phyloP scores from a whole-genome alignment of 2,888 invertebrate species.

The Cephus rjabovi region DNA sequence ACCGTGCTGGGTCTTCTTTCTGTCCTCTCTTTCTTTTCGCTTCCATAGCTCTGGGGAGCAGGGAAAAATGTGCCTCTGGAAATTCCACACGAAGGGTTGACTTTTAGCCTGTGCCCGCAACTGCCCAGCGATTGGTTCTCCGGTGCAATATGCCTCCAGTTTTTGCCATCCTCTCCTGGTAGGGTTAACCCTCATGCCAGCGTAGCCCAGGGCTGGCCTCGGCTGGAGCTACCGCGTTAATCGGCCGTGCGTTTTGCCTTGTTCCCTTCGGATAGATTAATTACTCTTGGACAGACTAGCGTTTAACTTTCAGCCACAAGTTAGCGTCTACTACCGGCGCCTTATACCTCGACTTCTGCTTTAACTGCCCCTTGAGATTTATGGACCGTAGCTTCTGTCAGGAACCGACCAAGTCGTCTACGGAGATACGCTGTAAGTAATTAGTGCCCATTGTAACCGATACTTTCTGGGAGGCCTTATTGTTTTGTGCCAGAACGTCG shows the following conservation, averaged over 20 bases:
- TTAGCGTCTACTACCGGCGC: slow-evolving; percentile 15
- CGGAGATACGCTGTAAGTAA: slow-evolving; percentile 33
- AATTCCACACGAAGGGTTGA: too few species aligned
- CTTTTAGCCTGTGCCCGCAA: too few species aligned
- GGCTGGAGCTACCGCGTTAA: slow-evolving; percentile 9
- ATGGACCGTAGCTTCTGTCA: slow-evolving; percentile 30
- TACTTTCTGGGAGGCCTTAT: neutral
- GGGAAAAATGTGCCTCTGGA: too few species aligned
- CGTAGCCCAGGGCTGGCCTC: neutral
- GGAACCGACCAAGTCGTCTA: slow-evolving; percentile 20
- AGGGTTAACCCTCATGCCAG: neutral
- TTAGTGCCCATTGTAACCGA: slow-evolving; percentile 17
- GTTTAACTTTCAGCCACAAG: slow-evolving; percentile 36
- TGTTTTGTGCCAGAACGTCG: neutral
- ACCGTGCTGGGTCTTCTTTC: neutral
- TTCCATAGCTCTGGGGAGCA: neutral
- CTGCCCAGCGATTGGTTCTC: too few species aligned
- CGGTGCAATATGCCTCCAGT: neutral
- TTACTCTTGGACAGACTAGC: slow-evolving; percentile 36
- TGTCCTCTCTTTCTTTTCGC: slow-evolving; percentile 6
- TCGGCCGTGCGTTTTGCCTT: slow-evolving; percentile 20
- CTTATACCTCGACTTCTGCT: slow-evolving; percentile 11
- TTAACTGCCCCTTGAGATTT: slow-evolving; percentile 32
- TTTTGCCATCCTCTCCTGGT: neutral
- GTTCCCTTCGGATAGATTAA: slow-evolving; percentile 33